A percentile compares a stretch with the other conserved stretches of the same genome.
These are phyloP conservation scores for Centruroides vittatus DNA, from an alignment of 1,140 invertebrate genomes.

Conservation along the genomic window DNA sequence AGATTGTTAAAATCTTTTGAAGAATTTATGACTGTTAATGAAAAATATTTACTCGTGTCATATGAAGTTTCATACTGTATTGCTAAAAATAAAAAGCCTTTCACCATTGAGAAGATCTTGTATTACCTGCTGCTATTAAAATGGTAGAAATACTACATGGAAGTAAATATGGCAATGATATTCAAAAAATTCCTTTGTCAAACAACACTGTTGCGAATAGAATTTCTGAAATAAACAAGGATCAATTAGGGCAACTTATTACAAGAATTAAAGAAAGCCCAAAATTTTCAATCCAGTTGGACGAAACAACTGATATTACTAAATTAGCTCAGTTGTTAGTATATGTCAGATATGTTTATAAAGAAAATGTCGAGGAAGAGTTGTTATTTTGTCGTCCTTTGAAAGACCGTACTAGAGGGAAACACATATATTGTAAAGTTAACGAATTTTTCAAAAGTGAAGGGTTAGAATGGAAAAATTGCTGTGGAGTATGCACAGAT, in stretches of 20 bases:
- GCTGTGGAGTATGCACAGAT: slow-evolving; percentile 4
- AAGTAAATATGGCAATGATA: slow-evolving; percentile 8
- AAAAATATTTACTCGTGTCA: slow-evolving; percentile 5
- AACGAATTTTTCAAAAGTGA: slow-evolving; percentile 2
- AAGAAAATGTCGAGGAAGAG: slow-evolving; percentile 15
- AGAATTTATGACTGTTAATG: too few species aligned
- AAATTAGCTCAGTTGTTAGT: slow-evolving; percentile 7
- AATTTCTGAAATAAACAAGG: slow-evolving; percentile 16
- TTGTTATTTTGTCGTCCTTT: slow-evolving; percentile 17
- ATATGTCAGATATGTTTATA: slow-evolving; percentile 13
- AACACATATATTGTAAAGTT: slow-evolving; percentile 8
- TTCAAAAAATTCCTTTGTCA: slow-evolving; percentile 6
- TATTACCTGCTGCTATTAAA: slow-evolving; percentile 13
- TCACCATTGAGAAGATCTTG: slow-evolving; percentile 17
- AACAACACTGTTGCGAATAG: slow-evolving; percentile 18
- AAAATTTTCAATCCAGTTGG: slow-evolving; percentile 9
- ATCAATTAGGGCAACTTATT: slow-evolving; percentile 12
- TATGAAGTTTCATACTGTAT: slow-evolving; percentile 18
- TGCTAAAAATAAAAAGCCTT: slow-evolving; percentile 17
- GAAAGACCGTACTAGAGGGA: slow-evolving; percentile 9
- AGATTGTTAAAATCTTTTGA: not conserved
- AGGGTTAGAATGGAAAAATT: not conserved
- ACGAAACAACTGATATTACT: slow-evolving; percentile 14
- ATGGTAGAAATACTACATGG: not conserved
- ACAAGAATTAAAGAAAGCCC: slow-evolving; percentile 6